Conservation (phyloP, 2,113 vertebrate genomes). For the Amblyornis subalaris region DNA sequence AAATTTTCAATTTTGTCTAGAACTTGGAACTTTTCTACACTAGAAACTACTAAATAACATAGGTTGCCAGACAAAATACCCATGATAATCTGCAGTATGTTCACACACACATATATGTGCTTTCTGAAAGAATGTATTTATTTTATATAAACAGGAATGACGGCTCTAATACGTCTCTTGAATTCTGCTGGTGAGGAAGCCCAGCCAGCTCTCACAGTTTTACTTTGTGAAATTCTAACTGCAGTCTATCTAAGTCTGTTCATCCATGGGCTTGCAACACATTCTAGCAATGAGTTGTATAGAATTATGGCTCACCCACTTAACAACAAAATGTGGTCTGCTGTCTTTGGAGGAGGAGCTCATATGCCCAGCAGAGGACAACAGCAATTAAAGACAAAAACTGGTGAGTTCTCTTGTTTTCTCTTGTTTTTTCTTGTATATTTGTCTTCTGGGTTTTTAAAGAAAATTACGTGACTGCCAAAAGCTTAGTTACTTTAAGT, state of each 20-base stretch:
- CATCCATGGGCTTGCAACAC: constrained; percentile 92
- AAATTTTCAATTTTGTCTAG: not conserved
- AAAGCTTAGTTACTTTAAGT: not conserved
- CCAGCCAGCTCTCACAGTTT: constrained; percentile 85
- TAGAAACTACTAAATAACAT: not conserved
- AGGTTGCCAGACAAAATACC: not conserved
- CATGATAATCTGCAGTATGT: not conserved
- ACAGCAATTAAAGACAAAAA: constrained; percentile 65
- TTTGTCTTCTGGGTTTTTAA: not conserved
- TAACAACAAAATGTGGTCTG: constrained; percentile 90
- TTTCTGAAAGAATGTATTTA: not conserved
- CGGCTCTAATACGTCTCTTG: constrained; percentile 79
- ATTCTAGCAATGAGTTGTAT: constrained; percentile 91
- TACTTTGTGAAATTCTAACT: constrained; percentile 94
- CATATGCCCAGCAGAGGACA: constrained; percentile 70
- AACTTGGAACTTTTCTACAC: not conserved
- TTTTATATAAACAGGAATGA: constrained; percentile 75
- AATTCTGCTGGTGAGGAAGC: constrained; percentile 90
- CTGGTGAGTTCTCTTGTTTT: constrained; percentile 72
- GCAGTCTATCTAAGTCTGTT: constrained; percentile 94
- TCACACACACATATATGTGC: rapidly evolving
- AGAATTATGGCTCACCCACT: constrained; percentile 92
- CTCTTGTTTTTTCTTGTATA: not conserved
- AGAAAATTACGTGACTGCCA: not conserved
- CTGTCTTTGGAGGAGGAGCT: constrained; percentile 90